Base-by-base conservation (phyloP, 2,888 invertebrate species). In the Nasonovia ribisnigri region DNA sequence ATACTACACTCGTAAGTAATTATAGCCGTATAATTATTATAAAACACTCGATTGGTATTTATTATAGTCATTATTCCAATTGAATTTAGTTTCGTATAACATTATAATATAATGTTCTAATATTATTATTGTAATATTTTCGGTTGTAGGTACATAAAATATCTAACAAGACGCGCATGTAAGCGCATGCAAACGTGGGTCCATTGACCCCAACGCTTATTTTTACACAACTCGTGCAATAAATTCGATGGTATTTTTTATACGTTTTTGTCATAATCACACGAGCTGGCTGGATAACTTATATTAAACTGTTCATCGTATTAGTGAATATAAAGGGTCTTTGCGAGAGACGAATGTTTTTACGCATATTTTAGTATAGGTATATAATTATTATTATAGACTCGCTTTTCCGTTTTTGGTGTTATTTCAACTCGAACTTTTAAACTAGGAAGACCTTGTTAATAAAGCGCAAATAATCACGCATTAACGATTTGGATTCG, bases 141-240 rank as follows among this genome's bases (percentile, higher is more conserved):
- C 77, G 77, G 77, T 77, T 20, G 77, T 77, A 77, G 77, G 77
- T 36, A 77, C 36, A 67, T 16, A 67, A 5, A n/a, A n/a, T 60
- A 77, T 77, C 1, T 24, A 57, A 77, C 20, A 77, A 67, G 67
- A 67, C 67, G n/a, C 20, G 36, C n/a, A 36, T 67, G n/a, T 6
- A 77, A 77, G 77, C 77, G 36, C 77, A 20, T 20, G 36, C 36
- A 36, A 77, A 8, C 77, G 36, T 20, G 20, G 36, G 77, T 77
- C n/a, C 77, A 36, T 77, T 77, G 77, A 77, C 77, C 77, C 20
- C 77, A 1, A 77, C 77, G 36, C 77, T 77, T 77, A 77, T 77
- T 77, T 77, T 77, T 77, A 77, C 77, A 77, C 77, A 77, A 36
- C 77, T 77, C 77, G 77, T 77, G 77, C 77, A 36, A 77, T 77